Base-by-base conservation (phyloP, 2,113 vertebrate genomes). In the Ochotona curzoniae region DNA sequence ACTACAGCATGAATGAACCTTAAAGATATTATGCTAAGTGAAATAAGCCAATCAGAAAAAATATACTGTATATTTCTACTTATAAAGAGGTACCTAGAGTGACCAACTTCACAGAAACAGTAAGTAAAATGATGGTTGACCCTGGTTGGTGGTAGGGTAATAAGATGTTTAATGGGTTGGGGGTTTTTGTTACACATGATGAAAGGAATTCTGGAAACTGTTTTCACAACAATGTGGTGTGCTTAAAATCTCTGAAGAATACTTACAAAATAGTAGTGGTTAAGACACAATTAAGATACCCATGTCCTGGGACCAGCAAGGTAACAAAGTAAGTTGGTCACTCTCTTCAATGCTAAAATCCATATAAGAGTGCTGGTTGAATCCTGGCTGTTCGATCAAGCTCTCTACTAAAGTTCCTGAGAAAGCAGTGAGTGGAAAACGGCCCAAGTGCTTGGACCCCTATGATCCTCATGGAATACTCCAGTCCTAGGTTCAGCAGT, bases 41-140 rank as follows among this genome's bases (percentile, higher is more conserved):
- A 80, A 60, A 79, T 80, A 78, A 84, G 28, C 32, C 32, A 83
- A 12, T 57, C 30, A 49, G 15, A 67, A 92, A 67, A 8, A 23
- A 76, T 75, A 61, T 76, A 69, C 2, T 18, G 8, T 49, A 49
- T 83, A 32, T 60, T 47, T 92, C 47, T 18, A 61, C 2, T 49
- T 66, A 57, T 25, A 66, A 57, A 73, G 28, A 87, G 11, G 1
- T 64, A 51, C 14, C 51, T 61, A 44, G 54, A 32, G 17, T 35
- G 70, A 38, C 38, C 44, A 94, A 76, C 82, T 81, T 83, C 54
- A 75, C 44, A 86, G n/a, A 73, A 47, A 81, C 7, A 81, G 44
- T 76, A 64, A 67, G 20, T n/a, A 66, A 21, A 73, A 30, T 80
- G 49, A 11, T 69, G 30, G 35, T 84, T 89, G 15, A 54, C 60